Evolutionary conservation across 2,113 vertebrate genomes (phyloP).

Genomic region (Pseudonaja textilis): DNA sequence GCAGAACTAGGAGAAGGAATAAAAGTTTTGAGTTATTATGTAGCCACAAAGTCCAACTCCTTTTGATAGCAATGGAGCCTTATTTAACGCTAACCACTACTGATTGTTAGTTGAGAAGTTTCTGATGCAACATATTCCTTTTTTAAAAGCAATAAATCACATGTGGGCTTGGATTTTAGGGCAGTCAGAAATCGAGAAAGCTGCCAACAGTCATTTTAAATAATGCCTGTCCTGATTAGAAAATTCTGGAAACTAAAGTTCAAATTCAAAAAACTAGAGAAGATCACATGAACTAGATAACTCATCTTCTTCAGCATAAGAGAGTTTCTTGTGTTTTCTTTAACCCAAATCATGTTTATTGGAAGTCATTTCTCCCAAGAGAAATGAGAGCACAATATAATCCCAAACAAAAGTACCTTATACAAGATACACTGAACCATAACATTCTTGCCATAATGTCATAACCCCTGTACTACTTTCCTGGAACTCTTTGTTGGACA

Average conservation of each 20-base stretch:
- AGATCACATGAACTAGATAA: background rate
- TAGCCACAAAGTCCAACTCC: background rate
- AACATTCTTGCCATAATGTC: slow-evolving; percentile 47
- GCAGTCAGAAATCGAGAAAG: background rate
- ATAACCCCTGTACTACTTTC: slow-evolving; percentile 45
- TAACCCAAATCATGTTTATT: slow-evolving; percentile 24
- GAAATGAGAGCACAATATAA: slow-evolving; percentile 36
- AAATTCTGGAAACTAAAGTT: background rate
- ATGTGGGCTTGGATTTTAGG: background rate
- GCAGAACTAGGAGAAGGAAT: background rate
- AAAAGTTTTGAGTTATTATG: background rate
- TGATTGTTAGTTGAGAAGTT: background rate
- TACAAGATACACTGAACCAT: slow-evolving; percentile 16
- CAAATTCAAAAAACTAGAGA: background rate
- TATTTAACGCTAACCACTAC: background rate
- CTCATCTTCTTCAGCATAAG: background rate
- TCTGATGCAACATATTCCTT: background rate
- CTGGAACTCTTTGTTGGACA: slow-evolving; percentile 40
- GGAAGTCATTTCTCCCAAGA: slow-evolving; percentile 30
- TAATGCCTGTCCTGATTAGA: background rate
- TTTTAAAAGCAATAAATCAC: background rate
- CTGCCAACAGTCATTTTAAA: background rate
- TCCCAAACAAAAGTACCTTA: background rate
- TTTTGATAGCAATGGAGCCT: background rate
- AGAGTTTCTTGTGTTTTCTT: background rate